These are phyloP conservation scores for Chrysopa pallens DNA, from an alignment of 1,140 invertebrate species.

Conservation along the genomic window DNA sequence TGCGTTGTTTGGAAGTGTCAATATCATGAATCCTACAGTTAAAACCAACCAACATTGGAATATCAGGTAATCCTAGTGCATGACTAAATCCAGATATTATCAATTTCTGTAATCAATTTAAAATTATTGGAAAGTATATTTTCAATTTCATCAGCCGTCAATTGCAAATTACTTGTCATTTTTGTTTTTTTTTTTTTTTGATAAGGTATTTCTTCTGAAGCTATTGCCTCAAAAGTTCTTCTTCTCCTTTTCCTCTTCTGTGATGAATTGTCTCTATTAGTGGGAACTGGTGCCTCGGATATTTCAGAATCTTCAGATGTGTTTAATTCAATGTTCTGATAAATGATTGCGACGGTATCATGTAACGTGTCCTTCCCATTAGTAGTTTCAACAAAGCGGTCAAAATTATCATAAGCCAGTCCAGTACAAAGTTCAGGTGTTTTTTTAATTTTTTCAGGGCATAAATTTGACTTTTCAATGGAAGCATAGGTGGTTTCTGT, in stretches of 20 bases:
- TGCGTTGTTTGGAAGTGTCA: too few species aligned
- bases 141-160: background rate
- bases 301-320: background rate
- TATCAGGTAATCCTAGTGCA: slow-evolving; percentile 4
- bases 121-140: slow-evolving; percentile 1
- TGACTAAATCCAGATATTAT: slow-evolving; percentile 6
- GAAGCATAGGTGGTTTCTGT: slow-evolving; percentile 8
- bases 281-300: background rate
- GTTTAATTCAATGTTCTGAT: slow-evolving; percentile 7
- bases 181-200: background rate
- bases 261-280: background rate
- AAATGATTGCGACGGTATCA: slow-evolving; percentile 13
- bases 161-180: background rate
- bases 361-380: slow-evolving; percentile 16
- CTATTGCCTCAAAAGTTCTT: slow-evolving; percentile 1
- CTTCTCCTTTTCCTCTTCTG: background rate
- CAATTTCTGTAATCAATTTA: slow-evolving; percentile 3
- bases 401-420: slow-evolving; percentile 20
- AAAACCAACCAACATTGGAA: slow-evolving; percentile 10
- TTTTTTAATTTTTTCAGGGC: slow-evolving; percentile 11
- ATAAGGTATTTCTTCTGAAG: background rate
- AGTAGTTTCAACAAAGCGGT: slow-evolving; percentile 16
- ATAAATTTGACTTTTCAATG: slow-evolving; percentile 7
- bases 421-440: slow-evolving; percentile 11
- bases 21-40: background rate